Conservation (phyloP, 2,888 invertebrate genomes). For the Orthosia gothica region DNA sequence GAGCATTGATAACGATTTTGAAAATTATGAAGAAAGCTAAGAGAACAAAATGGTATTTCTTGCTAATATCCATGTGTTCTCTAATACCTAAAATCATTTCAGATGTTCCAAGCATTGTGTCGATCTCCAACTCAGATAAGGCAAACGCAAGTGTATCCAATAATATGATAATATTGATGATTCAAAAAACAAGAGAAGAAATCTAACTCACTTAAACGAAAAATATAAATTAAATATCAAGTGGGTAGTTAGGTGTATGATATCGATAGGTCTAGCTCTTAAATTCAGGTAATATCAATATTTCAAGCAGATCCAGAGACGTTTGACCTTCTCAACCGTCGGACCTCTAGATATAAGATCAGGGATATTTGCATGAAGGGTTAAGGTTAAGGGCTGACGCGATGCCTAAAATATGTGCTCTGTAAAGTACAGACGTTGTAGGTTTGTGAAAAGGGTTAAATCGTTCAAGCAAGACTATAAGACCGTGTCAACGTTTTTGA, state of each 20-base stretch:
- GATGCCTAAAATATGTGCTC: conserved; percentile 35
- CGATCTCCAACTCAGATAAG: not conserved
- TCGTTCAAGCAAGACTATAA: not conserved
- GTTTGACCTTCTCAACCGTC: conserved; percentile 50
- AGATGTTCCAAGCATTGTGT: not conserved
- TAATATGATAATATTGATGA: not conserved
- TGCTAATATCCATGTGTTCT: too few relatives aligned
- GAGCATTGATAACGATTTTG: too few relatives aligned
- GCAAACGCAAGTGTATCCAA: not conserved
- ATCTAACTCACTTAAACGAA: not conserved
- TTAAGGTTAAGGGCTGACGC: conserved; percentile 16
- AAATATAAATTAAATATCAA: not conserved
- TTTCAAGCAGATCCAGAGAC: conserved; percentile 30
- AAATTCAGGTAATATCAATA: conserved; percentile 47
- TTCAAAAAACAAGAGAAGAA: too few relatives aligned
- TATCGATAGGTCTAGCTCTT: conserved; percentile 17
- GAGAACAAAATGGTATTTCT: too few relatives aligned
- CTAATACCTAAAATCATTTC: too few relatives aligned
- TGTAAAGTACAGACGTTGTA: conserved; percentile 19
- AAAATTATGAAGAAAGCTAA: too few relatives aligned
- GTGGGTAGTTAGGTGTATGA: conserved; percentile 1
- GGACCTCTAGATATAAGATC: conserved; percentile 29
- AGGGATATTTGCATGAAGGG: conserved; percentile 41
- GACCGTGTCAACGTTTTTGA: not conserved
- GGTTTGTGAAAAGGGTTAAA: conserved; percentile 18